These are phyloP conservation scores for Rhabdomys pumilio DNA, from an alignment of 2,797 vertebrate species.

Conservation along the genomic window DNA sequence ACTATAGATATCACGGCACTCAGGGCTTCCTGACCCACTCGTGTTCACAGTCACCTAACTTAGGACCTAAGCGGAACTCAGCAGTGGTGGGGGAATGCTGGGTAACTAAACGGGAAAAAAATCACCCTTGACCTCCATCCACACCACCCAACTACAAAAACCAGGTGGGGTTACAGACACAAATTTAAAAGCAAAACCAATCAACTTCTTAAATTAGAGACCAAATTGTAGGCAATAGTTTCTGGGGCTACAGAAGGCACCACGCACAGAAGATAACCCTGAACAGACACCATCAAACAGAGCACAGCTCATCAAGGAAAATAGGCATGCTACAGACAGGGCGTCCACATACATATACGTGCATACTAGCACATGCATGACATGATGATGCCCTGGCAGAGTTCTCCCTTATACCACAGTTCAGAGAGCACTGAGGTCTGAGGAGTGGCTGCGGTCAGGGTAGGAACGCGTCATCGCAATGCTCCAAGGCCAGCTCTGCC, in stretches of 20 bases:
- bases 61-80: neutral
- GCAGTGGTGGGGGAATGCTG: no score
- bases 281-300: neutral
- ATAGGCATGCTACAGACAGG: no score
- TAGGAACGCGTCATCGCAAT: accelerated
- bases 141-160: neutral
- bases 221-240: neutral
- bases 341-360: neutral
- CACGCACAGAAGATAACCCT: neutral
- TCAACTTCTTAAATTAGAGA: neutral
- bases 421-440: neutral
- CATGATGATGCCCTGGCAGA: neutral
- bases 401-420: neutral
- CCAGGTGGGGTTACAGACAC: neutral
- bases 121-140: neutral
- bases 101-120: neutral
- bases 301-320: neutral
- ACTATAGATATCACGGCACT: neutral
- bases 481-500: accelerated
- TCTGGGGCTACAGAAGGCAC: neutral
- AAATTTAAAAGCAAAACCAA: neutral
- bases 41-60: neutral
- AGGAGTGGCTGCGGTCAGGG: neutral
- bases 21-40: neutral
- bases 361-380: neutral